Percentiles rank a stretch among this genome's conserved stretches.
Evolutionary conservation across 2,113 vertebrate genomes (phyloP).

Genomic region (Tiliqua scincoides): DNA sequence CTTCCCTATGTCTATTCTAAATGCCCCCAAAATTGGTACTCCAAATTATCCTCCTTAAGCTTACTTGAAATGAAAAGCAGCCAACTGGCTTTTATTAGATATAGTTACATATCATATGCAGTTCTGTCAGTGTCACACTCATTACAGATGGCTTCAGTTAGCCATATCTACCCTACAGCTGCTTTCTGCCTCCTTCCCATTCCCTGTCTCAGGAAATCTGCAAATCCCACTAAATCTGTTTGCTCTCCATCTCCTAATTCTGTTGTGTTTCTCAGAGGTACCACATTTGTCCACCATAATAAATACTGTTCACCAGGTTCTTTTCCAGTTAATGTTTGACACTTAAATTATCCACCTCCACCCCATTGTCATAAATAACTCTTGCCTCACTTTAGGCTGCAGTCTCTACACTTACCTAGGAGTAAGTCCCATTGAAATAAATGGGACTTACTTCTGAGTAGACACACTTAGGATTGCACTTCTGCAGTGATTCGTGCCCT

Average conservation of each 20-base stretch:
- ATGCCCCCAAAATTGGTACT: not conserved
- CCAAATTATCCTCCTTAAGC: not conserved
- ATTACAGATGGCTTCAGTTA: not conserved
- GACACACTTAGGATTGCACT: no score
- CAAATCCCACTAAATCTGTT: not conserved
- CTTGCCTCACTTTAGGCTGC: not conserved
- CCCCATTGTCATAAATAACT: not conserved
- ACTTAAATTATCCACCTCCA: not conserved
- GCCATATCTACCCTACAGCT: not conserved
- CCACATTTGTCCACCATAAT: not conserved
- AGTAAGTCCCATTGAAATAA: no score
- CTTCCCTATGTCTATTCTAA: not conserved
- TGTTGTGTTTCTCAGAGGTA: not conserved
- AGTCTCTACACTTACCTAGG: no score
- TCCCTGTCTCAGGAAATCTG: not conserved
- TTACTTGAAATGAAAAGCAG: not conserved
- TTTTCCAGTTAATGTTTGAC: not conserved
- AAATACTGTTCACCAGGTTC: not conserved
- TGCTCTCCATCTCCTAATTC: not conserved
- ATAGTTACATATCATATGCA: not conserved
- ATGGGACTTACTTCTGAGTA: no score
- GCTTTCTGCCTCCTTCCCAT: not conserved
- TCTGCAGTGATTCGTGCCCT: not conserved
- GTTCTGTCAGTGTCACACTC: not conserved
- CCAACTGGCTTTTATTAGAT: not conserved